Evolutionary conservation across 2,888 invertebrate genomes (phyloP), one percentile per base, ranked within the genome.

Genomic region (Ernsta delagoae): DNA sequence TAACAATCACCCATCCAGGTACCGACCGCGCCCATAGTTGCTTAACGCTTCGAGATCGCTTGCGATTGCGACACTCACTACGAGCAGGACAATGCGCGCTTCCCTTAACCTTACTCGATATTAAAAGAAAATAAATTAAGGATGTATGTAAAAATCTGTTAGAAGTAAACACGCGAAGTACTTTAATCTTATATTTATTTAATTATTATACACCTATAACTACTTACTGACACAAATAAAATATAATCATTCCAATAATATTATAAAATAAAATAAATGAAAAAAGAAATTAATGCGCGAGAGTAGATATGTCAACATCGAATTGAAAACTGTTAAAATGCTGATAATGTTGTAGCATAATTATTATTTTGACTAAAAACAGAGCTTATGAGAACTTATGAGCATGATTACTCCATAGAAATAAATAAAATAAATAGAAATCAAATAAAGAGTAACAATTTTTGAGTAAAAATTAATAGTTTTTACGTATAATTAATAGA

Each of bases 181-280:
- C 68, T 73, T 71, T 75, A 78, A 80, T 85, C 88, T 88, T 83
- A 84, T 91, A 89, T 90, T 90, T 86, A 85, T 86, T 84, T 84
- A 90, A 90, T 91, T 84, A 90, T 90, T 91, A 90, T 90, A 91
- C 90, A 91, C 90, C 90, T 91, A 91, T 83, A 83, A 79, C 89
- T 91, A 91, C 84, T 86, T 89, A 86, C 83, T 85, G 86, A 89
- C 85, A 88, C 83, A 85, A 85, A 86, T 79, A 82, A 87, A 85
- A 78, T 79, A 78, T 76, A 74, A 76, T 78, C 82, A 79, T 77
- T 78, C 79, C 79, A 75, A 78, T 79, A 75, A 74, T 76, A 76
- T 73, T 45, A 39, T 68, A 45, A 5, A 41, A 41, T 7, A 45
- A 3, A 70, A 70, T 71, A 65, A 53, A 50, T 60, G 65, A 69